Evolutionary conservation across 2,113 vertebrate genomes (phyloP).

Genomic region (Arothron firmamentum): DNA sequence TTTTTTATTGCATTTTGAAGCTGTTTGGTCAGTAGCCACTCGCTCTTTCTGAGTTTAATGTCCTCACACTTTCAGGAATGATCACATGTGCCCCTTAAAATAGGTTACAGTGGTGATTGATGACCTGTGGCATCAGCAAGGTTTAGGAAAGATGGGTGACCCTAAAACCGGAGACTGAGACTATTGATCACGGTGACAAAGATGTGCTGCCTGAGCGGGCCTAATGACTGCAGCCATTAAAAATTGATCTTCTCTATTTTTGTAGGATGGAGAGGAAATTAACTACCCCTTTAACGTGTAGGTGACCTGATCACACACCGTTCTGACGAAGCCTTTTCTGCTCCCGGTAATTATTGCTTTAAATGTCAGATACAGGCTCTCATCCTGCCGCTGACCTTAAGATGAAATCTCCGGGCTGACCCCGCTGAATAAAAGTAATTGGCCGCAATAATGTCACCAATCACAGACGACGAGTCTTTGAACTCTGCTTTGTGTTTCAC

Average conservation of each 20-base stretch:
- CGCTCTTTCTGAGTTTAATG: conserved; percentile 48
- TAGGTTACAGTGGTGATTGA: conserved; percentile 44
- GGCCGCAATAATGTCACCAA: conserved; percentile 35
- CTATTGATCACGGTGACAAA: conserved; percentile 51
- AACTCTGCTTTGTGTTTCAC: conserved; percentile 53
- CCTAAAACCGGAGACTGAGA: conserved; percentile 56
- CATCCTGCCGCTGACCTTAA: conserved; percentile 38
- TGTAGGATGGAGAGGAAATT: not conserved
- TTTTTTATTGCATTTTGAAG: conserved; percentile 20
- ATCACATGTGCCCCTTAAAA: conserved; percentile 9
- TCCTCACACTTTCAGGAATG: no score
- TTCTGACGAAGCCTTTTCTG: not conserved
- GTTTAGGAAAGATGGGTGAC: conserved; percentile 34
- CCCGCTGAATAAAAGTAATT: conserved; percentile 58
- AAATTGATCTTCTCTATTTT: conserved; percentile 31
- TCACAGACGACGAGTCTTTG: conserved; percentile 54
- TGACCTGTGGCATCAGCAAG: conserved; percentile 40
- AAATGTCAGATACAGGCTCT: conserved; percentile 22
- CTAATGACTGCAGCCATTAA: conserved; percentile 44
- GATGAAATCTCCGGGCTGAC: conserved; percentile 22
- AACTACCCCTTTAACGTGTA: no score
- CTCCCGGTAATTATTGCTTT: not conserved
- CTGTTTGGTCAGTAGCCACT: conserved; percentile 41
- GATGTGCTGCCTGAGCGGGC: conserved; percentile 17
- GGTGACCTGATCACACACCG: no score